phyloP scores from a whole-genome alignment of 2,113 vertebrate species.

The Egretta garzetta region DNA sequence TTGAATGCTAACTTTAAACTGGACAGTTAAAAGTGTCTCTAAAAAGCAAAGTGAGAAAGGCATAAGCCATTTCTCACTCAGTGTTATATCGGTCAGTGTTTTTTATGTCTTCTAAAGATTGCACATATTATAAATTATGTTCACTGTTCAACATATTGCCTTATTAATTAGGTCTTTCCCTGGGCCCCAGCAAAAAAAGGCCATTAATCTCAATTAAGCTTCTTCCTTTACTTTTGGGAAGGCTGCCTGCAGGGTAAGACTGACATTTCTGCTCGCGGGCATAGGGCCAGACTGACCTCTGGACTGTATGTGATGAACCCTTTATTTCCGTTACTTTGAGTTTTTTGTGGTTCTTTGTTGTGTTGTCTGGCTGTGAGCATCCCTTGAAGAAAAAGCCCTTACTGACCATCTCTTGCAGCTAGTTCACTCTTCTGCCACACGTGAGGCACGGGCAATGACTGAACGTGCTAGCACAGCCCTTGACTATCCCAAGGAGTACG shows the following conservation, averaged over 20 bases:
- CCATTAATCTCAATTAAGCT: background rate
- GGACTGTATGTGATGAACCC: background rate
- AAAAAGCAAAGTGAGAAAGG: background rate
- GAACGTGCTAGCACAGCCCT: background rate
- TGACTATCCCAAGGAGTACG: background rate
- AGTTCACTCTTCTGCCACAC: background rate
- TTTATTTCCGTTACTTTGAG: background rate
- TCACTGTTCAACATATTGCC: background rate
- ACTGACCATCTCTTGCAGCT: background rate
- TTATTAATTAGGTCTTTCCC: background rate
- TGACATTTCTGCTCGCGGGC: background rate
- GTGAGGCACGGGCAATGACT: background rate
- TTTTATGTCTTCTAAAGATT: background rate
- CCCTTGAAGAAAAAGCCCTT: background rate
- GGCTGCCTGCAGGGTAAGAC: background rate
- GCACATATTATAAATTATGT: background rate
- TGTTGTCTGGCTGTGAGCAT: background rate
- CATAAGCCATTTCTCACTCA: background rate
- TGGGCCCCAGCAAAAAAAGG: background rate
- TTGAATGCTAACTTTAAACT: background rate
- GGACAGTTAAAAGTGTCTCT: background rate
- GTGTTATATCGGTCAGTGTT: background rate
- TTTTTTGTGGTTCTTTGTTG: background rate
- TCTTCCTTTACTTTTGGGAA: background rate
- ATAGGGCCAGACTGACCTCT: background rate